Conservation (phyloP, 2,797 vertebrate genomes). For the Phrynocephalus vlangalii region DNA sequence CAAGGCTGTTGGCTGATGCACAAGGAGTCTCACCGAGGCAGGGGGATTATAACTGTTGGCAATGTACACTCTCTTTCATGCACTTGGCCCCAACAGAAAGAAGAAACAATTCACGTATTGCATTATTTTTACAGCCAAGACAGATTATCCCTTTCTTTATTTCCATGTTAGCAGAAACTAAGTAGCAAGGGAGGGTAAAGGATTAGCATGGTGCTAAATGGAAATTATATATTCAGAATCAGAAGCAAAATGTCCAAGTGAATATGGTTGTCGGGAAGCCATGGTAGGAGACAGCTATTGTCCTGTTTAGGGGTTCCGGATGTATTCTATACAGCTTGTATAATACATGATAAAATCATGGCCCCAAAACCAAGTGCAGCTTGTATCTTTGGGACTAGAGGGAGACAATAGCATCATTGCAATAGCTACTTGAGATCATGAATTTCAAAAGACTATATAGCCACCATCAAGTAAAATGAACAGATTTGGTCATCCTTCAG, state of each 20-base stretch:
- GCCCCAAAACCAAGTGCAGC: not conserved
- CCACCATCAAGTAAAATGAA: not conserved
- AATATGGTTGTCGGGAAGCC: no score
- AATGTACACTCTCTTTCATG: no score
- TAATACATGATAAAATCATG: not conserved
- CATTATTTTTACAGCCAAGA: not conserved
- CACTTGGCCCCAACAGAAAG: not conserved
- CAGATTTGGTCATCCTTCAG: not conserved
- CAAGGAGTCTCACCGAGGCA: no score
- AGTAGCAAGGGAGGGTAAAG: not conserved
- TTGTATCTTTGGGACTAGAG: not conserved
- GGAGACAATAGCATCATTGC: not conserved
- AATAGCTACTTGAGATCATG: not conserved
- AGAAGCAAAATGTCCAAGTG: no score
- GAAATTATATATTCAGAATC: not conserved
- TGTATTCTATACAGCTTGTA: not conserved
- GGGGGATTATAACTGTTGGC: no score
- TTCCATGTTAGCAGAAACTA: no score
- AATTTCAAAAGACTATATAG: not conserved
- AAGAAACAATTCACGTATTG: not conserved
- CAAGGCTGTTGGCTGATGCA: no score
- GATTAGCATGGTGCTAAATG: not conserved
- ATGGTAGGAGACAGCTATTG: not conserved
- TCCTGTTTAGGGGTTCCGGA: not conserved
- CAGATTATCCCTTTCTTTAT: no score